Base-by-base conservation (phyloP, 2,797 vertebrate genomes). In the Macrochelys suwanniensis region DNA sequence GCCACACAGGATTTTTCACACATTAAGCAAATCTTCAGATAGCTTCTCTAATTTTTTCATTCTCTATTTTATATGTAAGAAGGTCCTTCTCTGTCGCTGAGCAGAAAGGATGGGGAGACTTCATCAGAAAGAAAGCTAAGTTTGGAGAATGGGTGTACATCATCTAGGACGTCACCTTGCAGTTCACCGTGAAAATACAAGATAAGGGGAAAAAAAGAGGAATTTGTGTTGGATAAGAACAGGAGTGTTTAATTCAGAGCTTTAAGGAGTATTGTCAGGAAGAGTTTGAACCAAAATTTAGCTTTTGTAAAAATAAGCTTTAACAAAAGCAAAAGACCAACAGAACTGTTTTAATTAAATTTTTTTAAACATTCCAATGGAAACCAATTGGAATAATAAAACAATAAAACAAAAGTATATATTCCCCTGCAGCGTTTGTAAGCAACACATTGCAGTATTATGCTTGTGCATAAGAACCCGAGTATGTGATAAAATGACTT, bases 21-120 rank as follows among this genome's bases (percentile, higher is more conserved):
- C 5, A 54, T 15, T 31, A 89, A 90, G 26, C 50, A 89, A 83
- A 92, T 76, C 21, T 83, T 83, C 1, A 85, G 71, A 71, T 23
- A 81, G 26, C 50, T 91, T 84, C 89, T 89, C 81, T 93, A 83
- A 94, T 95, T 94, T 95, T 89, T 91, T 95, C 49, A 79, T 86
- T 71, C 65, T 71, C 91, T 92, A 47, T 7, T 87, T 88, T 76
- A 78, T 49, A 84, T 94, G 84, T 77, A 84, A 85, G 86, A 87
- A 49, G 47, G 71, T 57, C 23, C 28, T 92, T 80, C 59, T 42
- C 78, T 76, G 28, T 47, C 80, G 56, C n/a, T 3, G 53, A 94
- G 86, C 84, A 84, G 65, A 80, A 91, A 49, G n/a, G 10, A 86
- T 1, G 28, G 85, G 49, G 84, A 86, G 80, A 84, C 7, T 85